Conservation (phyloP, 2,113 vertebrate species). For the Pygoscelis antarcticus region DNA sequence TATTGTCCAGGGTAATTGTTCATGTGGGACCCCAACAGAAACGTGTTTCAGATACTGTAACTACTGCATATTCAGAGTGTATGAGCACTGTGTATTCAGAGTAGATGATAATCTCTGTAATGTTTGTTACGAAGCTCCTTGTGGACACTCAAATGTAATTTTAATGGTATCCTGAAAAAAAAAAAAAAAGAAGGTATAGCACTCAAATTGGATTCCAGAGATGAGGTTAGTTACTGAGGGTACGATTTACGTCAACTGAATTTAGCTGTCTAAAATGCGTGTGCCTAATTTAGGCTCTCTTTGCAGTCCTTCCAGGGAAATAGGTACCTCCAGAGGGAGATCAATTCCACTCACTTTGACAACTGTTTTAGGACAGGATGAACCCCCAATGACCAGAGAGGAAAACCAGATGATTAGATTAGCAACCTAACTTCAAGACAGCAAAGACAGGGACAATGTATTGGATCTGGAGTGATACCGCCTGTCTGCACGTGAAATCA, state of each 20-base stretch:
- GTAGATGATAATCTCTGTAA: slow-evolving; percentile 12
- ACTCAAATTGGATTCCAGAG: slow-evolving; percentile 25
- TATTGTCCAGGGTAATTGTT: slow-evolving; percentile 55
- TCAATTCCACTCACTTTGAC: background rate
- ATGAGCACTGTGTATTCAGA: background rate
- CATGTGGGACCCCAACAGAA: slow-evolving; percentile 50
- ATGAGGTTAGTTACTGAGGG: slow-evolving; percentile 13
- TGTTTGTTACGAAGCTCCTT: slow-evolving; percentile 31
- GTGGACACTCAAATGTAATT: slow-evolving; percentile 21
- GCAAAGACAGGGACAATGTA: background rate
- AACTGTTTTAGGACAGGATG: background rate
- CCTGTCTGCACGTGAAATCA: background rate
- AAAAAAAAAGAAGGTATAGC: background rate
- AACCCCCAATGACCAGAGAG: background rate
- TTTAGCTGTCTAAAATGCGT: background rate
- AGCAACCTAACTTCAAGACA: background rate
- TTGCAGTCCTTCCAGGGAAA: background rate
- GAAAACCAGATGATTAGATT: background rate
- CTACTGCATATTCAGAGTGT: slow-evolving; percentile 5
- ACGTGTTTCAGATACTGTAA: slow-evolving; percentile 26
- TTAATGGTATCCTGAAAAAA: slow-evolving; percentile 16
- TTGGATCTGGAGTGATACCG: background rate
- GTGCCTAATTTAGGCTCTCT: background rate
- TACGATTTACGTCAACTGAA: background rate
- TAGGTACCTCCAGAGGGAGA: background rate